Percentiles rank a stretch among this genome's conserved stretches.
phyloP scores from a whole-genome alignment of 2,113 vertebrate genomes.

The Mastomys coucha region DNA sequence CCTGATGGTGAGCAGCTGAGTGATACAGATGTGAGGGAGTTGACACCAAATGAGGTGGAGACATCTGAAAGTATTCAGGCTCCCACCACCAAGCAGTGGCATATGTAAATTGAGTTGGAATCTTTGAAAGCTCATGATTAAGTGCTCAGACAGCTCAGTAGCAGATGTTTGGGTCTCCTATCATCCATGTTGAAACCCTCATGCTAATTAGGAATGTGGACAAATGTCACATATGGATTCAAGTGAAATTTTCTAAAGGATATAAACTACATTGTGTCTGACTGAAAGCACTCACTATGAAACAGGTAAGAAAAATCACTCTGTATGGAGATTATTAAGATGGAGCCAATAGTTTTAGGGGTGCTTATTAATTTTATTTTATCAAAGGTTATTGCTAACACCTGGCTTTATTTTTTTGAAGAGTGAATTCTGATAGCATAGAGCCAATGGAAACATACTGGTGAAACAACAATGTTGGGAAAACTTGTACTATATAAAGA shows the following conservation, averaged over 20 bases:
- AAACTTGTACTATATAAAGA: neutral
- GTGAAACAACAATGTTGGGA: neutral
- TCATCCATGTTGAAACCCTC: conserved; percentile 63
- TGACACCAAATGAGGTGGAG: conserved; percentile 64
- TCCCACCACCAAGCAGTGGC: neutral
- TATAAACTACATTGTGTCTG: conserved; percentile 42
- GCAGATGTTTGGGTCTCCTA: conserved; percentile 42
- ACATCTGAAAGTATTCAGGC: conserved; percentile 71
- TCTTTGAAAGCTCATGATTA: conserved; percentile 67
- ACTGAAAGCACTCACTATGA: conserved; percentile 49
- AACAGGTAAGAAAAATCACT: neutral
- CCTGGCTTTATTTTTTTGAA: conserved; percentile 5
- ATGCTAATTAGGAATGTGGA: conserved; percentile 62
- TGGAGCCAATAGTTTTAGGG: neutral
- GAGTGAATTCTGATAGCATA: neutral
- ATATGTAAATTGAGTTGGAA: conserved; percentile 32
- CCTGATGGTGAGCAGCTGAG: conserved; percentile 68
- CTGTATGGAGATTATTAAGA: conserved; percentile 15
- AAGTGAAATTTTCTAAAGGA: conserved; percentile 70
- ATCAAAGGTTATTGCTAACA: conserved; percentile 22
- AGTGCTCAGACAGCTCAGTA: conserved; percentile 64
- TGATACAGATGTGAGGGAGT: conserved; percentile 2
- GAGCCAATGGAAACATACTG: neutral
- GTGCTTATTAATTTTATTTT: conserved; percentile 57
- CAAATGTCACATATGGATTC: conserved; percentile 74